Evolutionary conservation across 2,113 vertebrate species (phyloP).

Genomic region (Mixornis gularis): DNA sequence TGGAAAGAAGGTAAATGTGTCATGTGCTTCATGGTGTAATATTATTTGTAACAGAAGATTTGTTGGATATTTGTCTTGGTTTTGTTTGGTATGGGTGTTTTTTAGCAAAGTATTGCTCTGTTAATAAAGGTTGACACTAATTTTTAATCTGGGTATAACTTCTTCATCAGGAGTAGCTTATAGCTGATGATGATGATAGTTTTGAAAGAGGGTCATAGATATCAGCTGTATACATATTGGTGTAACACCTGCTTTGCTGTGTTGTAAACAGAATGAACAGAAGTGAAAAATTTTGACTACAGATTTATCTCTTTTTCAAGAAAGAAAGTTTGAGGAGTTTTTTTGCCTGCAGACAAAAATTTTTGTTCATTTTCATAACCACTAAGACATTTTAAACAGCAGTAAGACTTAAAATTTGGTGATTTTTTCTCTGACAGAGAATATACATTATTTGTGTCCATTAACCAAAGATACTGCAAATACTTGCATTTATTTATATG

Average conservation of each 20-base stretch:
- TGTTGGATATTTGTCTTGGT: background rate
- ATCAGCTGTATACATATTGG: background rate
- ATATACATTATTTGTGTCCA: background rate
- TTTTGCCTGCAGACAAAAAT: background rate
- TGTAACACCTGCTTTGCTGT: background rate
- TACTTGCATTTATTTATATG: background rate
- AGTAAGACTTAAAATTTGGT: background rate
- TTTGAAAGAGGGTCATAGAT: background rate
- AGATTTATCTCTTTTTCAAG: background rate
- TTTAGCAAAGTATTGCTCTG: background rate
- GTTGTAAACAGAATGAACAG: background rate
- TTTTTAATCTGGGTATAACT: background rate
- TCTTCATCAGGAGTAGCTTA: background rate
- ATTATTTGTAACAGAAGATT: background rate
- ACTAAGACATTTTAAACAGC: background rate
- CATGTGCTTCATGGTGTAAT: background rate
- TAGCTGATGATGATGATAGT: fast-evolving
- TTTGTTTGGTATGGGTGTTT: background rate
- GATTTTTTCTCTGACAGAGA: background rate
- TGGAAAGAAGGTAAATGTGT: background rate
- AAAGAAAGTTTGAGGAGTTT: background rate
- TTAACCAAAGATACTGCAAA: background rate
- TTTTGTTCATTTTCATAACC: background rate
- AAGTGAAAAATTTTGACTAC: background rate
- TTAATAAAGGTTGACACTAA: background rate